Evolutionary conservation across 2,797 vertebrate genomes (phyloP).

Genomic region (Dromococcyx pavoninus): DNA sequence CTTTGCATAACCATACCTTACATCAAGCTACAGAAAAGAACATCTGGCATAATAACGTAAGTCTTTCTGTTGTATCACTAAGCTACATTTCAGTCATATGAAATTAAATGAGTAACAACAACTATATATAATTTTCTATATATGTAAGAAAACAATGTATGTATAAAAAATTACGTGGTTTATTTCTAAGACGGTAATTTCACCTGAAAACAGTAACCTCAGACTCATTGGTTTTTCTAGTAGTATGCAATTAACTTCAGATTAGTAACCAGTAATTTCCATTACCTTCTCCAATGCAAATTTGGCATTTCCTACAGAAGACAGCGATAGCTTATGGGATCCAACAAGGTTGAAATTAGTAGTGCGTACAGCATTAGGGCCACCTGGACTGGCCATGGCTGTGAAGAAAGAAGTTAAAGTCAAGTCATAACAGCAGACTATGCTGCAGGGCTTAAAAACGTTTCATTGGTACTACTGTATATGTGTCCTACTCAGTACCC

Average conservation of each 20-base stretch:
- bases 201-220: not conserved
- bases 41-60: not conserved
- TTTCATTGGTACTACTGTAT: not conserved
- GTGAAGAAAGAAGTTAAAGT: not conserved
- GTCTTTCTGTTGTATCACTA: not conserved
- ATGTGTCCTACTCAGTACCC: not conserved
- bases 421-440: not conserved
- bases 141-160: not conserved
- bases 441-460: not conserved
- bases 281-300: conserved; percentile 92
- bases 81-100: not conserved
- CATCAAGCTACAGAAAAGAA: not conserved
- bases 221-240: not conserved
- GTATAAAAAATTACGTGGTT: not conserved
- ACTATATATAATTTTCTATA: accelerated
- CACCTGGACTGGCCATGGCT: conserved; percentile 92
- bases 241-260: not conserved
- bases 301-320: conserved; percentile 85
- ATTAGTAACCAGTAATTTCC: not conserved
- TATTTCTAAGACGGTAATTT: not conserved
- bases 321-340: conserved; percentile 85
- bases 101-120: not conserved
- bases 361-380: conserved; percentile 89
- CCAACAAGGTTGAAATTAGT: conserved; percentile 90
- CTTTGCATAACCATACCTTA: not conserved